phyloP scores from a whole-genome alignment of 2,113 vertebrate genomes.

The Apteryx owenii region DNA sequence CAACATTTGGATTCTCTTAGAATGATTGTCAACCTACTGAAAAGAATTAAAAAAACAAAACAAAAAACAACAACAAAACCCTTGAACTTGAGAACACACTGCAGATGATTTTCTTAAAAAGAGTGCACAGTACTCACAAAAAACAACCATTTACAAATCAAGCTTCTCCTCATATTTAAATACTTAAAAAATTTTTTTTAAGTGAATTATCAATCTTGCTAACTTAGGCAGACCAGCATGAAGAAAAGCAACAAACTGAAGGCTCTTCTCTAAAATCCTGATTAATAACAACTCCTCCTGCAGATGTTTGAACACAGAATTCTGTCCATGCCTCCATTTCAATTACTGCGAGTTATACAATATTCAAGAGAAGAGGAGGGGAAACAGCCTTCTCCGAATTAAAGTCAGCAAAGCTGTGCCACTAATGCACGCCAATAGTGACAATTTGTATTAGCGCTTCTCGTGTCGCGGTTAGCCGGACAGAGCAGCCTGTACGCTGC shows the following conservation, averaged over 20 bases:
- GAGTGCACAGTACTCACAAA: background rate
- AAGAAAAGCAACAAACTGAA: background rate
- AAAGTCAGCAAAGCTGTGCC: background rate
- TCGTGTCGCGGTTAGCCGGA: background rate
- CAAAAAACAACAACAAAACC: background rate
- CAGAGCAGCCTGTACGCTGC: background rate
- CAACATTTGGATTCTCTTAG: conserved; percentile 61
- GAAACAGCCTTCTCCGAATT: background rate
- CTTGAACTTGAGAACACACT: background rate
- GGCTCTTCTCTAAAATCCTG: background rate
- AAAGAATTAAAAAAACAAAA: background rate
- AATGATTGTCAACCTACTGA: background rate
- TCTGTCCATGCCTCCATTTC: background rate
- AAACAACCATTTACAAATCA: background rate
- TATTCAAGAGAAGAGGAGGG: background rate
- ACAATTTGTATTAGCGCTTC: background rate
- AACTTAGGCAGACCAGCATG: background rate
- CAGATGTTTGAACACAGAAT: rapidly evolving
- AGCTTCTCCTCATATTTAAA: background rate
- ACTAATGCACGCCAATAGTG: background rate
- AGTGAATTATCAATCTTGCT: background rate
- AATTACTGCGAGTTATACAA: background rate
- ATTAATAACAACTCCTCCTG: background rate
- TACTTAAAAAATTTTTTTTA: background rate
- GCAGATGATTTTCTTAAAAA: background rate